Evolutionary conservation across 1,140 invertebrate genomes (phyloP).

Genomic region (Liolophura sinensis): DNA sequence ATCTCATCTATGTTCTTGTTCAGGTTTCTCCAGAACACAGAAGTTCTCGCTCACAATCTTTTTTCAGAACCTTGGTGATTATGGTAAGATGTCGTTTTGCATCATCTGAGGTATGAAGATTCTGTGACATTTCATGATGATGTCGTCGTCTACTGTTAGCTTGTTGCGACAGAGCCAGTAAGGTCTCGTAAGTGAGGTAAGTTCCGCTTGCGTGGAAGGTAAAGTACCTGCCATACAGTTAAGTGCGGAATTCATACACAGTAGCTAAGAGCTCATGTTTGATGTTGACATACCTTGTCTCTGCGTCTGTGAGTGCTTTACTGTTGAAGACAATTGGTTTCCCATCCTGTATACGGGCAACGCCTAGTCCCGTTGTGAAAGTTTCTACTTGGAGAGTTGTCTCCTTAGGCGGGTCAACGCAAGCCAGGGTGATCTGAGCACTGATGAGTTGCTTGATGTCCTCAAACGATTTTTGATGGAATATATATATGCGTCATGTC

Average conservation of each 20-base stretch:
- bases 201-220: background rate
- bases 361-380: background rate
- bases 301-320: conserved; percentile 3
- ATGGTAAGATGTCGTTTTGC: no score
- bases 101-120: no score
- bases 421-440: background rate
- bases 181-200: background rate
- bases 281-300: background rate
- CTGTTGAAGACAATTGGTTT: background rate
- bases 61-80: no score
- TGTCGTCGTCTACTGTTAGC: background rate
- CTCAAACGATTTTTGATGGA: no score
- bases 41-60: no score
- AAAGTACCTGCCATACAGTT: background rate
- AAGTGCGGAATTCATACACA: background rate
- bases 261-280: background rate
- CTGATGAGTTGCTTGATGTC: background rate
- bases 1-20: no score
- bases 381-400: background rate
- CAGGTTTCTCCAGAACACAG: no score
- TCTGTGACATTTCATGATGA: background rate
- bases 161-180: background rate
- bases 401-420: background rate
- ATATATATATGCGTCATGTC: no score
- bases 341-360: background rate